Evolutionary conservation across 2,888 invertebrate species (phyloP).

Genomic region (Micoletzkya japonica): DNA sequence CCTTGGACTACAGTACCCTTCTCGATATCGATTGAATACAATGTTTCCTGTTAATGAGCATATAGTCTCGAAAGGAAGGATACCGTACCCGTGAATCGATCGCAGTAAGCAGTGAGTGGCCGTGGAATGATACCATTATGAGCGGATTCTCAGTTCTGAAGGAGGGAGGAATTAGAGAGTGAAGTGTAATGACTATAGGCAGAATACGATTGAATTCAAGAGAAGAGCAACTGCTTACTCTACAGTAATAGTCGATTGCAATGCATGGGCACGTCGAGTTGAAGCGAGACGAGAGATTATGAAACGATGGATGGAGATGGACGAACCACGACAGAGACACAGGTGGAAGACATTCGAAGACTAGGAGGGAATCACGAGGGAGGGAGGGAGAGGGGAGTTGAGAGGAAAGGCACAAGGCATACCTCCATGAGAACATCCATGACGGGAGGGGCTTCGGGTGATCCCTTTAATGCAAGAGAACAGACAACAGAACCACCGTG

Average conservation of each 20-base stretch:
- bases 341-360: slow-evolving; percentile 29
- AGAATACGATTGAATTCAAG: neutral
- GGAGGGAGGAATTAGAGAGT: neutral
- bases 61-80: neutral
- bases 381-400: no score
- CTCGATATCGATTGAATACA: slow-evolving; percentile 33
- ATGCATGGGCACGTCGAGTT: neutral
- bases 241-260: neutral
- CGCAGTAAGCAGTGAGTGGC: neutral
- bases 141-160: slow-evolving; percentile 24
- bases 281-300: neutral
- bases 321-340: slow-evolving; percentile 33
- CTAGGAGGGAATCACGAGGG: no score
- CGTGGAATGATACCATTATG: slow-evolving; percentile 4
- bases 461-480: slow-evolving; percentile 37
- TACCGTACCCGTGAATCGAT: slow-evolving; percentile 22
- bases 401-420: no score
- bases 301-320: slow-evolving; percentile 5
- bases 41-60: neutral
- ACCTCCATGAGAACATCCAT: slow-evolving; percentile 89
- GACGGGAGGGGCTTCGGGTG: slow-evolving; percentile 80
- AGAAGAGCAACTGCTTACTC: slow-evolving; percentile 7
- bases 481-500: slow-evolving; percentile 41
- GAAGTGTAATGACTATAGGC: neutral
- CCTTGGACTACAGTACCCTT: slow-evolving; percentile 54